Percentiles rank a stretch among this genome's conserved stretches.
phyloP scores from a whole-genome alignment of 2,888 invertebrate genomes.

The Aricia artaxerxes region DNA sequence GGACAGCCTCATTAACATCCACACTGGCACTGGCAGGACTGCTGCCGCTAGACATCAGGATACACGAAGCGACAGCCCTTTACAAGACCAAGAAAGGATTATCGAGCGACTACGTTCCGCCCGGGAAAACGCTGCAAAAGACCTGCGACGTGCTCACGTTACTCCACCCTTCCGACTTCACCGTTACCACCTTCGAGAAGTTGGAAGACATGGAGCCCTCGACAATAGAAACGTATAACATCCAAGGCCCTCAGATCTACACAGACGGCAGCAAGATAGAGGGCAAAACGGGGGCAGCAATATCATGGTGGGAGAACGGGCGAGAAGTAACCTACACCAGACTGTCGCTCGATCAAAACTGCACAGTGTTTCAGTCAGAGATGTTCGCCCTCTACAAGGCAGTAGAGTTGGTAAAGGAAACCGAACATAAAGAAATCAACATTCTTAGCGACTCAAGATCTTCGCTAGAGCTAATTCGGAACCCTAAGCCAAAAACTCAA shows the following conservation, averaged over 20 bases:
- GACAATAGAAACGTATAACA: background rate
- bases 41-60: background rate
- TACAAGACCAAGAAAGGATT: background rate
- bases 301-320: background rate
- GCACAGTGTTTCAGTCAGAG: background rate
- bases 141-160: background rate
- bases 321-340: background rate
- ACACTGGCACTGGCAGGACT: no score
- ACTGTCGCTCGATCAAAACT: background rate
- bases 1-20: no score
- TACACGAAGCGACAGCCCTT: background rate
- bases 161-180: background rate
- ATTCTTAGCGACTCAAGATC: no score
- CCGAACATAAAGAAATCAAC: no score
- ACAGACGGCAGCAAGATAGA: background rate
- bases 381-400: no score
- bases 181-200: background rate
- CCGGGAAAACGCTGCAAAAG: background rate
- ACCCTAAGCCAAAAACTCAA: no score
- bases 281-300: background rate
- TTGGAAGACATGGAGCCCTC: background rate
- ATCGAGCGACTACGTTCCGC: background rate
- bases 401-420: no score
- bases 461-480: no score
- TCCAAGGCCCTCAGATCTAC: background rate